These are phyloP conservation scores for Antennarius maculatus DNA, from an alignment of 2,797 vertebrate species.

Conservation along the genomic window DNA sequence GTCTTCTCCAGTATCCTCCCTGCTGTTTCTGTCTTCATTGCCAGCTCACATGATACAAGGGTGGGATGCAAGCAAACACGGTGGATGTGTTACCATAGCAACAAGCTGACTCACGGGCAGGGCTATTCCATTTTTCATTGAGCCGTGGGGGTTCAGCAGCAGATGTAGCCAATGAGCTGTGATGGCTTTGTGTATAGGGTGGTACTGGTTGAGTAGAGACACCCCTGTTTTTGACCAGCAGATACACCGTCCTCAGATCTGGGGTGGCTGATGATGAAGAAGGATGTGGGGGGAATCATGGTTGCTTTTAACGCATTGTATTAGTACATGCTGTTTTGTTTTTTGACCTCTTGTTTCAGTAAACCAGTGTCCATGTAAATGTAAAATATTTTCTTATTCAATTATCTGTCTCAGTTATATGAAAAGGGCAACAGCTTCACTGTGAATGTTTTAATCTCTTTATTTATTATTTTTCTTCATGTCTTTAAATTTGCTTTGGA, in stretches of 20 bases:
- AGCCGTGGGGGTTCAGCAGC: constrained; percentile 71
- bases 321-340: constrained; percentile 29
- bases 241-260: constrained; percentile 43
- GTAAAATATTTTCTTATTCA: background rate
- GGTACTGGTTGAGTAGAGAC: constrained; percentile 35
- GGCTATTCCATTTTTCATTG: constrained; percentile 76
- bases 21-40: constrained; percentile 44
- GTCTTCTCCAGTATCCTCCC: constrained; percentile 19
- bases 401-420: background rate
- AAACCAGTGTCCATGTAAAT: background rate
- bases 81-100: constrained; percentile 82
- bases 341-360: constrained; percentile 9
- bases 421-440: background rate
- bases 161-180: constrained; percentile 44
- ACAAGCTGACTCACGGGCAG: constrained; percentile 83
- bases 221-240: constrained; percentile 56
- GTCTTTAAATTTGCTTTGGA: constrained; percentile 1
- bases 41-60: constrained; percentile 56
- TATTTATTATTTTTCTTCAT: background rate
- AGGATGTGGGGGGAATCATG: constrained; percentile 31
- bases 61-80: constrained; percentile 70
- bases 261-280: constrained; percentile 54
- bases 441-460: background rate
- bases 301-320: constrained; percentile 41
- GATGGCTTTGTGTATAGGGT: constrained; percentile 19